Evolutionary conservation across 2,888 invertebrate species (phyloP), one percentile per base, ranked within the genome.

Genomic region (Aproaerema taeniolella): DNA sequence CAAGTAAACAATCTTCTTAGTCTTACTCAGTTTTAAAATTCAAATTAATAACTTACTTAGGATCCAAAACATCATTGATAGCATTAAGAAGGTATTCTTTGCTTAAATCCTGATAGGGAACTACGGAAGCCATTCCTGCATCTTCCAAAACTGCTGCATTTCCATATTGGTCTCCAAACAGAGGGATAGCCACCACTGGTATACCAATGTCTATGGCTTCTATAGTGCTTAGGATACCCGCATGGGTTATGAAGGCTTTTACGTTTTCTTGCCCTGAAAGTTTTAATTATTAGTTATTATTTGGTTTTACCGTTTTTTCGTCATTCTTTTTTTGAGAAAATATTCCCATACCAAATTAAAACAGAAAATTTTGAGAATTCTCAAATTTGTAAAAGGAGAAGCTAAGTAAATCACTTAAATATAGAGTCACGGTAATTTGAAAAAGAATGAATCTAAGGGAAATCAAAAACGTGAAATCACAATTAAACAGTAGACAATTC

Each of bases 131-230:
- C 2, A 90, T 73, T 4, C 90, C 90, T 6, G 88, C 87, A 34
- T 90, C 89, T 54, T 88, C 86, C 2, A 91, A 64, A 0, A 89
- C 89, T 30, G 87, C 87, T 0, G 90, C 90, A 59, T 93, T 93
- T 0, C 89, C 87, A 45, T 89, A 90, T 58, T 93, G 92, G 59
- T 92, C 92, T 1, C 92, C 92, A 54, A 90, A 92, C 34, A 92
- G 83, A 3, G 93, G 93, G 20, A 93, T 88, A 2, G 91, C 87
- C 4, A 93, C 69, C 33, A 91, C 76, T 4, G 92, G 92, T 25
- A 90, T 88, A 8, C 90, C 92, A 37, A 90, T 89, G 50, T 92
- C 89, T 3, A 91, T 77, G 0, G 91, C 90, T 61, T 93, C 93
- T 10, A 90, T 90, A 0, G 89, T 88, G 39, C 92, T 92, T 12